Evolutionary conservation across 2,113 vertebrate species (phyloP).

Genomic region (Nibea albiflora): DNA sequence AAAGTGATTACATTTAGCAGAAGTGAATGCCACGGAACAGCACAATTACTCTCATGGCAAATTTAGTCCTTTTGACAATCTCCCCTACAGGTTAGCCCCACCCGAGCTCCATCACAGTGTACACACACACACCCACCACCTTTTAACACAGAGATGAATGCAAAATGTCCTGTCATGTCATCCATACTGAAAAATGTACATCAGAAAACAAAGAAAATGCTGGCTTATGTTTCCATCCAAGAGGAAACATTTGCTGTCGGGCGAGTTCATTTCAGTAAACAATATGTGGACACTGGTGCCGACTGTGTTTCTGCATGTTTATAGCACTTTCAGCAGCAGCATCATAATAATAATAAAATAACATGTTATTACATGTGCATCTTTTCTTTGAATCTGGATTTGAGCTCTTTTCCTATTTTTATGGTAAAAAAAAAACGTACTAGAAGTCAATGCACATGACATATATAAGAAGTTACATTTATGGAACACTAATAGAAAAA

Average conservation of each 20-base stretch:
- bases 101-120: conserved; percentile 14
- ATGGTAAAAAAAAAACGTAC: background rate
- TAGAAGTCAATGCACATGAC: conserved; percentile 21
- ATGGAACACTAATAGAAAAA: conserved; percentile 14
- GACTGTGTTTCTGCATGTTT: conserved; percentile 1
- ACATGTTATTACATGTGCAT: background rate
- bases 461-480: conserved; percentile 38
- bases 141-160: conserved; percentile 34
- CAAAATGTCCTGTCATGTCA: conserved; percentile 53
- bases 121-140: conserved; percentile 28
- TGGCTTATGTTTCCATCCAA: conserved; percentile 73
- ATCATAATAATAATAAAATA: background rate
- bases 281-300: conserved; percentile 2
- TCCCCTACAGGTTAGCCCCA: conserved; percentile 69
- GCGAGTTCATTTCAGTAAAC: conserved; percentile 46
- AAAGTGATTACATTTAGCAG: conserved; percentile 83
- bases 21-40: conserved; percentile 74
- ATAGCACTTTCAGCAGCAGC: conserved; percentile 7
- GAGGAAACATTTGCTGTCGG: conserved; percentile 70
- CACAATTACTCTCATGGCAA: conserved; percentile 78
- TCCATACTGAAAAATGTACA: conserved; percentile 43
- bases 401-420: conserved; percentile 9
- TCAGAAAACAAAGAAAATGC: conserved; percentile 68
- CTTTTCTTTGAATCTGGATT: background rate
- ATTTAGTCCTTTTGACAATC: conserved; percentile 77